A percentile compares a stretch with the other conserved stretches of the same genome.
Conservation (phyloP, 2,888 invertebrate species). For the Diarsia mendica region DNA sequence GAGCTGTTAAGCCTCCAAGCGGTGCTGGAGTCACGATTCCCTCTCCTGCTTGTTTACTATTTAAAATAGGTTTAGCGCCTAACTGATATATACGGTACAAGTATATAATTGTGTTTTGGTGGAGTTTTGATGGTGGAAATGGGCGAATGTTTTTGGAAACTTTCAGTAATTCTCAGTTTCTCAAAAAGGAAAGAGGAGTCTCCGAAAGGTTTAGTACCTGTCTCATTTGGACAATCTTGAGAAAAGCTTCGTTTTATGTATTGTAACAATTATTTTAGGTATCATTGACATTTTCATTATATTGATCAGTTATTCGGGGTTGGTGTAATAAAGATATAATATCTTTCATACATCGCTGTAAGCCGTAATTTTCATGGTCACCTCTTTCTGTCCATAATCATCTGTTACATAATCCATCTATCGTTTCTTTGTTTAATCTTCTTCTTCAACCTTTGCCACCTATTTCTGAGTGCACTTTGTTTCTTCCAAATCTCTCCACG, state of each 20-base stretch:
- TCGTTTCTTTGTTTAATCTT: not conserved
- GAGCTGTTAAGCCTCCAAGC: conserved; percentile 57
- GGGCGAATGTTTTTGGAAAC: too few species aligned
- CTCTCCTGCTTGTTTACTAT: conserved; percentile 57
- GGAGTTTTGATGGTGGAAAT: not conserved
- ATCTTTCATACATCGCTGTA: not conserved
- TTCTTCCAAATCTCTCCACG: too few species aligned
- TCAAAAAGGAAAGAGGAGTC: too few species aligned
- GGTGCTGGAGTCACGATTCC: conserved; percentile 51
- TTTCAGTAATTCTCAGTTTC: too few species aligned
- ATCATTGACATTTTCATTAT: too few species aligned
- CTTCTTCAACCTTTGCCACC: too few species aligned
- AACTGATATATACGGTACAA: conserved; percentile 40
- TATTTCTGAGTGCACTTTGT: too few species aligned
- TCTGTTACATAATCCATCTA: not conserved
- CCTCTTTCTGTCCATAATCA: not conserved
- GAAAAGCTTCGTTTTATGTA: too few species aligned
- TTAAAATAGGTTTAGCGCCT: conserved; percentile 58
- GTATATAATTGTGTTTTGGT: conserved; percentile 40
- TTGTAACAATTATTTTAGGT: too few species aligned
- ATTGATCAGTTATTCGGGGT: not conserved
- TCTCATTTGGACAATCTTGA: not conserved
- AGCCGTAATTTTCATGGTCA: not conserved
- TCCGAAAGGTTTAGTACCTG: too few species aligned
- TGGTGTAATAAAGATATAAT: too few species aligned